Base-by-base conservation (phyloP, 2,113 vertebrate species). In the Planiliza haematocheilus region DNA sequence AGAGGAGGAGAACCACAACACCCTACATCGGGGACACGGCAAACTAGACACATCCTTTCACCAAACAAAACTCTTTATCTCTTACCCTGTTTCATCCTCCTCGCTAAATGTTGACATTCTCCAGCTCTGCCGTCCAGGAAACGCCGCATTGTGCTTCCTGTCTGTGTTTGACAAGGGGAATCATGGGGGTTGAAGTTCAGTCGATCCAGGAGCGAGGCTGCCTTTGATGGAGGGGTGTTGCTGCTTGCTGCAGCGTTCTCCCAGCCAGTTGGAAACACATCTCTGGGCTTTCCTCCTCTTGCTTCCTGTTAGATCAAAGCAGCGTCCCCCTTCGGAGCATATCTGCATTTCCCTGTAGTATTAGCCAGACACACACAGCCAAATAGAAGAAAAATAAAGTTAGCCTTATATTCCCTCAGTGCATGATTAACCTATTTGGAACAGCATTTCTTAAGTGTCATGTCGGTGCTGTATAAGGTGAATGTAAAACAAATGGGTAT, bases 251-350 rank as follows among this genome's bases (percentile, higher is more conserved):
- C 52, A 37, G 63, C 13, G 46, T 48, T 21, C 75, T 73, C 64
- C 17, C 45, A 61, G 64, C 56, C 79, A 61, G 77, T 86, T 90
- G 74, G 81, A 88, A 86, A 83, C 76, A 56, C 78, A 77, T 86
- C 77, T 84, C 75, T 78, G 73, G 84, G 77, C 83, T 82, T 86
- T 83, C 79, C 84, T 76, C 75, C 37, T 75, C 77, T 67, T 37
- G 34, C 67, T 86, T 90, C 85, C 85, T 86, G 84, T 49, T 66
- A 79, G 68, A 90, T 92, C 86, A 91, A 91, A 90, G 86, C 57
- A 0, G 41, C 39, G 16, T 65, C 48, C 7, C 65, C 57, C 63
- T 64, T 52, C 37, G 9, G 66, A 62, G 76, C 53, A 60, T n/a
- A 82, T 78, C 73, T 74, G 57, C 76, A 74, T 82, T 83, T 88